These are phyloP conservation scores for Bimastos eiseni DNA, from an alignment of 2,888 invertebrate species.

Conservation along the genomic window DNA sequence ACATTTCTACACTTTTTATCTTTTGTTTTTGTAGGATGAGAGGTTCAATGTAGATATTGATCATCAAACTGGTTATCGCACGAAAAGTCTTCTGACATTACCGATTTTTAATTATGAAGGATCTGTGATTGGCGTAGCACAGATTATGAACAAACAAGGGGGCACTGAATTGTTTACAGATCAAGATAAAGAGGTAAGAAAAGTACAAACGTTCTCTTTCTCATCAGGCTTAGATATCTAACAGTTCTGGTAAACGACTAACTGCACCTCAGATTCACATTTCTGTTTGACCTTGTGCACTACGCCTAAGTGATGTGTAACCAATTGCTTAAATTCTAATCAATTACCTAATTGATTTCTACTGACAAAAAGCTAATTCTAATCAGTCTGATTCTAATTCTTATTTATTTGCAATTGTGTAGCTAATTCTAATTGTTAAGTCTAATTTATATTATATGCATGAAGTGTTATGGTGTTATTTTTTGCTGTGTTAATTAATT, in stretches of 20 bases:
- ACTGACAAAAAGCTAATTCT: too few relatives aligned
- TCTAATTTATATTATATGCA: too few relatives aligned
- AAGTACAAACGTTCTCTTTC: not conserved
- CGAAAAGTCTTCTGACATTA: not conserved
- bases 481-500: too few relatives aligned
- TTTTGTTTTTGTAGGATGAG: conserved; percentile 7
- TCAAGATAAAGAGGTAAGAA: not conserved
- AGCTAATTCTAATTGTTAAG: too few relatives aligned
- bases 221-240: not conserved
- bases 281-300: too few relatives aligned
- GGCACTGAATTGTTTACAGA: not conserved
- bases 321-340: too few relatives aligned
- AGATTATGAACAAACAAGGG: conserved; percentile 24
- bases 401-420: too few relatives aligned
- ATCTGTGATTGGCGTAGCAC: not conserved
- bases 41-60: not conserved
- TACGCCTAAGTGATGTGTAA: too few relatives aligned
- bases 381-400: too few relatives aligned
- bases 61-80: conserved; percentile 6
- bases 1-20: not conserved
- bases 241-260: not conserved
- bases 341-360: too few relatives aligned
- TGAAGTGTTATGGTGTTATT: too few relatives aligned
- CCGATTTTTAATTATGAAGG: conserved; percentile 7
- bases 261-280: too few relatives aligned